These are phyloP conservation scores for Pristis pectinata DNA, from an alignment of 2,797 vertebrate species.

Conservation along the genomic window DNA sequence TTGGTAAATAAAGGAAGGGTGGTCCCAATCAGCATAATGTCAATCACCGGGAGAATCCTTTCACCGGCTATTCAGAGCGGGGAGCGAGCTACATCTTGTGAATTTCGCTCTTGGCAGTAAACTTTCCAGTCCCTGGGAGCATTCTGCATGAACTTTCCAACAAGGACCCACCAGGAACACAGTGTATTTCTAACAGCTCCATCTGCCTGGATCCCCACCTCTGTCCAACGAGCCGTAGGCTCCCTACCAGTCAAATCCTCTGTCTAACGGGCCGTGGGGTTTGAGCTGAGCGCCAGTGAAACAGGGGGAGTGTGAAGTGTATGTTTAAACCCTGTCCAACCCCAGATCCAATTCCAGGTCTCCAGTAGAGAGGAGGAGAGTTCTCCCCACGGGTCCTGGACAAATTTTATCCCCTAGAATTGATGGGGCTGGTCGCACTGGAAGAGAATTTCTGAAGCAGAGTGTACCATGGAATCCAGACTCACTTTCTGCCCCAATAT, in stretches of 20 bases:
- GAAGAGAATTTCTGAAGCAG: too few relatives aligned
- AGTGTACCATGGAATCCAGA: too few relatives aligned
- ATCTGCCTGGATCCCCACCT: too few relatives aligned
- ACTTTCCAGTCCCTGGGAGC: slow-evolving; percentile 4
- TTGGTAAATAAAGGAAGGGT: slow-evolving; percentile 61
- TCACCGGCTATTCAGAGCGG: slow-evolving; percentile 76
- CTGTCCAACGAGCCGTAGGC: too few relatives aligned
- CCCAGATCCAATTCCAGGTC: neutral
- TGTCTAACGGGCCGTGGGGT: too few relatives aligned
- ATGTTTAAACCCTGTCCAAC: neutral
- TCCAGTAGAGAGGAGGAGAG: neutral
- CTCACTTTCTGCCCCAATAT: too few relatives aligned
- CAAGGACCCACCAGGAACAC: neutral
- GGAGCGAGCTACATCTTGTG: slow-evolving; percentile 55
- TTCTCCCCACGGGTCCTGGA: neutral
- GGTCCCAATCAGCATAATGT: slow-evolving; percentile 58
- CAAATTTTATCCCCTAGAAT: too few relatives aligned
- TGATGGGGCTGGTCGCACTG: too few relatives aligned
- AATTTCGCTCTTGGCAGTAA: neutral
- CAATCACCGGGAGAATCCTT: slow-evolving; percentile 69
- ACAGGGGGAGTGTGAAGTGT: neutral
- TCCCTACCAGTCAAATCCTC: too few relatives aligned
- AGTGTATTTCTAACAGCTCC: neutral
- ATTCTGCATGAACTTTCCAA: neutral
- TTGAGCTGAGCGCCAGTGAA: too few relatives aligned